Base-by-base conservation (phyloP, 92 coral and sea anemone genomes). In the Bergia sp. region DNA sequence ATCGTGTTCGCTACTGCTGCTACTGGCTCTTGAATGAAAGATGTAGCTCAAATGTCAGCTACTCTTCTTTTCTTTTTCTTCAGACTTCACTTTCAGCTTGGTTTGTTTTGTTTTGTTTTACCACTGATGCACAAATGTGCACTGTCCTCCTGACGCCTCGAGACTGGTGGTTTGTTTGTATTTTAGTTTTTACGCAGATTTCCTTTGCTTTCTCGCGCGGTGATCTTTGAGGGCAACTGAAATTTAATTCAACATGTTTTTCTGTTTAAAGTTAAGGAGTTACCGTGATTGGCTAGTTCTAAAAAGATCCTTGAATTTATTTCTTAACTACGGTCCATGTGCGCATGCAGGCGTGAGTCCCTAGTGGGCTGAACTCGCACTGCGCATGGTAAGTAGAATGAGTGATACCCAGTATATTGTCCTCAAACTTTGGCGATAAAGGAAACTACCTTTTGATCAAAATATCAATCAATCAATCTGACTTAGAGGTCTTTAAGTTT, bases 261-360 rank as follows among this genome's bases (percentile, higher is more conserved):
- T 71, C 36, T 73, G 40, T 69, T 84, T 84, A 84, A 84, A 69
- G 87, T 71, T 71, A 2, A 72, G 16, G 65, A 45, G 44, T 49
- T 7, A 3, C 79, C 29, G 50, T 71, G 87, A 84, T 84, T 84
- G 87, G 87, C 64, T 66, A 41, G 61, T 3, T 64, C 40, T 12
- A 40, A 42, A 81, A 80, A 16, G 47, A 80, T 37, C n/a, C 45
- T 80, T 55, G 8, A 80, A 16, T 80, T 57, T 81, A 29, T 13
- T 73, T 9, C 77, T 82, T 44, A n/a, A 49, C 21, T 45, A n/a
- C 61, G 39, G 58, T 23, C 61, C 37, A 47, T 69, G 47, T 72
- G 75, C 61, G 87, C 29, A 40, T 37, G 29, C 53, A 76, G 53
- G 41, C 37, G 80, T 41, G 80, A 4, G 77, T 44, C 16, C 16